Percentiles rank a stretch among this genome's conserved stretches.
Conservation (phyloP, 2,113 vertebrate species). For the Colinus virginianus region DNA sequence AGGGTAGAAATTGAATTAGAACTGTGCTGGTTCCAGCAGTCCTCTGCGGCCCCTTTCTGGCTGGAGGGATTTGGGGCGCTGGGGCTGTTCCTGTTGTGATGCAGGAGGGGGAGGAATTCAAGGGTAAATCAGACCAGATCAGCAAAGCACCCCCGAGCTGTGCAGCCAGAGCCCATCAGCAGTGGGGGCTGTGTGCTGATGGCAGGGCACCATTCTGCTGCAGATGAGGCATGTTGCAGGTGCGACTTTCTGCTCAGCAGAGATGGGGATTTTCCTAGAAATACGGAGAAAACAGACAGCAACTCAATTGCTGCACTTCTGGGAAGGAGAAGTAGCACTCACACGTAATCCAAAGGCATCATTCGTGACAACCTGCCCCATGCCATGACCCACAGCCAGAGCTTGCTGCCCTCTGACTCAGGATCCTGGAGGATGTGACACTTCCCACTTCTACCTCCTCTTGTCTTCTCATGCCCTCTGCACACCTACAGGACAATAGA, state of each 20-base stretch:
- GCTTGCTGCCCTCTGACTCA: not conserved
- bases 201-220: not conserved
- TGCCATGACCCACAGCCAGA: not conserved
- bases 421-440: not conserved
- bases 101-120: not conserved
- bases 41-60: not conserved
- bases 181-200: not conserved
- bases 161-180: not conserved
- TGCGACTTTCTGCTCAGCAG: not conserved
- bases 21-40: slow-evolving; percentile 1
- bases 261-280: slow-evolving; percentile 9
- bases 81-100: fast-evolving
- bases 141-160: not conserved
- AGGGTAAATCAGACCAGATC: not conserved
- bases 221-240: not conserved
- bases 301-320: not conserved
- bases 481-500: not conserved
- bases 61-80: not conserved
- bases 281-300: slow-evolving; percentile 19
- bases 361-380: not conserved
- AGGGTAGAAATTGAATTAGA: slow-evolving; percentile 62
- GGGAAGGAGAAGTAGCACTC: not conserved
- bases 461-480: not conserved
- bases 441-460: not conserved
- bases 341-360: fast-evolving